phyloP scores from a whole-genome alignment of 2,888 invertebrate species.

The Apotomis betuletana region DNA sequence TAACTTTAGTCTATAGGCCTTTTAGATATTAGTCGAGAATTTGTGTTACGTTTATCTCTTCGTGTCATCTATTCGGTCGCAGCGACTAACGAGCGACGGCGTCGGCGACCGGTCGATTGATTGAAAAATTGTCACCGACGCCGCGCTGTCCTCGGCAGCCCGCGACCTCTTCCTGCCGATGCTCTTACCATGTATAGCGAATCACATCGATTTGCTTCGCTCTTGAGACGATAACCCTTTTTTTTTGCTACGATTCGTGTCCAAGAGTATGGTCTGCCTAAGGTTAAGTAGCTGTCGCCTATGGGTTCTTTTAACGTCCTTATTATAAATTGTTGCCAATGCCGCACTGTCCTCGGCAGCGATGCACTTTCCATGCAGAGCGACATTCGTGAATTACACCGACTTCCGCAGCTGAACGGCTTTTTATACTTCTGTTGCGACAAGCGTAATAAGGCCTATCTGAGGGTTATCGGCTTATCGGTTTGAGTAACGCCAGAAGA shows the following conservation, averaged over 20 bases:
- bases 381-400: too few relatives aligned
- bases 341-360: constrained; percentile 57
- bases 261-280: too few relatives aligned
- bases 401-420: too few relatives aligned
- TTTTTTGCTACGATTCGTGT: too few relatives aligned
- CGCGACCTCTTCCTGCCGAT: constrained; percentile 60
- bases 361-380: constrained; percentile 50
- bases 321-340: constrained; percentile 61
- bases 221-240: too few relatives aligned
- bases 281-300: too few relatives aligned
- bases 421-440: too few relatives aligned
- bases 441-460: too few relatives aligned
- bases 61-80: constrained; percentile 18
- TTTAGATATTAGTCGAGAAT: not conserved
- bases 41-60: constrained; percentile 4
- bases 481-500: too few relatives aligned
- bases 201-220: too few relatives aligned
- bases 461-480: too few relatives aligned
- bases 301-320: too few relatives aligned
- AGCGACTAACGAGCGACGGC: constrained; percentile 41
- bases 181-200: constrained; percentile 56
- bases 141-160: constrained; percentile 56
- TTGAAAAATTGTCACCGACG: constrained; percentile 70
- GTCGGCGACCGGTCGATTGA: constrained; percentile 64
- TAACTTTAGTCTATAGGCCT: not conserved